Base-by-base conservation (phyloP, 1,140 invertebrate species). In the Mactra quadrangularis region DNA sequence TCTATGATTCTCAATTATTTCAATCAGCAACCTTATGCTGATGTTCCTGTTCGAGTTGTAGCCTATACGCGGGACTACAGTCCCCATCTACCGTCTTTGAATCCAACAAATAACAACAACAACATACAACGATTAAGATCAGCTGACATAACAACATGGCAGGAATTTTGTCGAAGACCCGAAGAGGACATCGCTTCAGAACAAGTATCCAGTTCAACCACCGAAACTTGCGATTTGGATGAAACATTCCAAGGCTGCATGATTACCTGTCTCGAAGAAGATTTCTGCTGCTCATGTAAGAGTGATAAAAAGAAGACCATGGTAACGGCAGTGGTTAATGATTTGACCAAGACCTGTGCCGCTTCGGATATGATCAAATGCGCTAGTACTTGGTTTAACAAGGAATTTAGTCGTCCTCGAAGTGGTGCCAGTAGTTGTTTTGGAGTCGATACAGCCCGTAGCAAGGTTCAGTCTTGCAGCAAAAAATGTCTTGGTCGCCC, bases 191-290 rank as follows among this genome's bases (percentile, higher is more conserved):
- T 55, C 6, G 38, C 38, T 6, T 15, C 38, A 41, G 6, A 41
- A 15, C 38, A 41, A 15, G n/a, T n/a, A n/a, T n/a, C 38, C 92
- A 98, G 15, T 41, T 6, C 15, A 41, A 6, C 38, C 6, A 41
- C 38, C 38, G 15, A 41, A 41, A 41, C 15, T 41, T 6, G 6
- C 6, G 38, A 41, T 41, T 41, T 41, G 15, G 6, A 41, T 7
- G 38, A 41, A 1, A 47, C 62, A 38, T 66, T 66, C 35, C 62
- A 66, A 47, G 62, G 62, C 2, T 66, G 62, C 15, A 1, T 66
- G n/a, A 9, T 66, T 13, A 6, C 2, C 13, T 66, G 62, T 25
- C 3, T 66, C 9, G 62, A 47, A 11, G 27, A 66, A 25, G 62
- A 66, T 19, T 22, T 66, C 4, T 66, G 62, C 62, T 66, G 62